Evolutionary conservation across 2,113 vertebrate genomes (phyloP), one percentile per base, ranked within the genome.

Genomic region (Rhinolophus sinicus): DNA sequence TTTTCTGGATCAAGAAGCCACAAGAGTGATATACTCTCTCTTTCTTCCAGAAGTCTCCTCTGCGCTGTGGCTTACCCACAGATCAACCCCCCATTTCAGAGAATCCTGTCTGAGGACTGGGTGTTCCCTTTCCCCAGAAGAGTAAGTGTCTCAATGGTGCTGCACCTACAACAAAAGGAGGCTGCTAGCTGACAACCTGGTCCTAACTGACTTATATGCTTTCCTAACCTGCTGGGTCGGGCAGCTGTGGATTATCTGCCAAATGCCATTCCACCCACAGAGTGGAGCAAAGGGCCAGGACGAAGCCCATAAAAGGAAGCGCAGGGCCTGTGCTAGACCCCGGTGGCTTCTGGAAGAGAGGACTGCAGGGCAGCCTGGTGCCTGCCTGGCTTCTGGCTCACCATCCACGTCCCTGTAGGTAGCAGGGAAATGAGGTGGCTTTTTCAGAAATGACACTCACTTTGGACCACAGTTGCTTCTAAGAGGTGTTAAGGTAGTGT

Each of bases 291-390:
- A 72, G 67, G 70, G 87, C 84, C 28, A 19, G 62, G 40, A 44
- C 5, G 18, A 76, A 76, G 62, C 38, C 84, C 94, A 76, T 73
- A 67, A 47, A 81, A 96, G 97, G 78, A 90, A 84, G 84, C 15
- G 58, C 38, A 1, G 12, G n/a, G 84, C 1, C n/a, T 3, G 6
- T 2, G 50, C 12, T 1, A 3, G 64, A 72, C 18, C 7, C 2
- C 8, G 56, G 3, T 2, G 10, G 38, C 54, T 73, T 38, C 87
- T 40, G 56, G 26, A 12, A 30, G 62, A 76, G 54, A 18, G 50
- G 0, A 8, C 85, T 86, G 33, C 22, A 12, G 60, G 91, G 40
- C 81, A 40, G 65, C 40, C n/a, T 22, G 13, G 22, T 0, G 47
- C 87, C 88, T 1, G 6, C n/a, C 62, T 21, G 6, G 10, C 58